A percentile compares a stretch with the other conserved stretches of the same genome.
These are phyloP conservation scores for Pocota personata DNA, from an alignment of 2,888 invertebrate genomes.

Conservation along the genomic window DNA sequence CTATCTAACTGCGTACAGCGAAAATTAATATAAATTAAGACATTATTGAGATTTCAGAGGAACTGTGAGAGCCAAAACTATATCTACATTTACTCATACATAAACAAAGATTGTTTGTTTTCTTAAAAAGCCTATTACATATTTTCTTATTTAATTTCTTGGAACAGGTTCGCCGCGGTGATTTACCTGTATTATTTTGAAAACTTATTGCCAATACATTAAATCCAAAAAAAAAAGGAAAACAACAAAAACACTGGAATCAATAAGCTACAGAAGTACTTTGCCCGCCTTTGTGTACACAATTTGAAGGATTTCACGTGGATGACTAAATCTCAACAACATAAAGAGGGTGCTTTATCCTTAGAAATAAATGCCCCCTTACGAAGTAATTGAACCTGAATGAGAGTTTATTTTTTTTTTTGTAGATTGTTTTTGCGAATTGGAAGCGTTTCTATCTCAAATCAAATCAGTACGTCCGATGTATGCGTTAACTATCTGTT, in stretches of 20 bases:
- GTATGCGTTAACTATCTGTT: slow-evolving; percentile 3
- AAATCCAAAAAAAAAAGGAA: slow-evolving; percentile 21
- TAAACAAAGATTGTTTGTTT: background rate
- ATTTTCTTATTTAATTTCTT: background rate
- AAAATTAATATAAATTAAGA: no score
- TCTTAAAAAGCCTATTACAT: background rate
- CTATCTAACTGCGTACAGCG: no score
- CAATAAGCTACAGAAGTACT: slow-evolving; percentile 48
- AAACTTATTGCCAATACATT: slow-evolving; percentile 56
- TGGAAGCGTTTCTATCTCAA: background rate
- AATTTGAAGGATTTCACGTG: slow-evolving; percentile 56
- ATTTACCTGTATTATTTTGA: slow-evolving; percentile 28
- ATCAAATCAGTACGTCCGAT: slow-evolving; percentile 1
- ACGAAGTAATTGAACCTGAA: slow-evolving; percentile 59
- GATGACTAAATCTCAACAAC: slow-evolving; percentile 62
- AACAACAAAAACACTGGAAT: slow-evolving; percentile 6
- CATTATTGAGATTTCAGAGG: no score
- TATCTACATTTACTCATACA: background rate
- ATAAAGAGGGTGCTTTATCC: slow-evolving; percentile 48
- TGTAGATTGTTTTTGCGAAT: background rate
- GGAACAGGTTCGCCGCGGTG: background rate
- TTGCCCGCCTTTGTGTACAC: slow-evolving; percentile 24
- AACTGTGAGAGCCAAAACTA: background rate
- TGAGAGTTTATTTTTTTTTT: background rate
- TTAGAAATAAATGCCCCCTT: slow-evolving; percentile 27